phyloP scores from a whole-genome alignment of 2,113 vertebrate species.

The Phyllostomus discolor region DNA sequence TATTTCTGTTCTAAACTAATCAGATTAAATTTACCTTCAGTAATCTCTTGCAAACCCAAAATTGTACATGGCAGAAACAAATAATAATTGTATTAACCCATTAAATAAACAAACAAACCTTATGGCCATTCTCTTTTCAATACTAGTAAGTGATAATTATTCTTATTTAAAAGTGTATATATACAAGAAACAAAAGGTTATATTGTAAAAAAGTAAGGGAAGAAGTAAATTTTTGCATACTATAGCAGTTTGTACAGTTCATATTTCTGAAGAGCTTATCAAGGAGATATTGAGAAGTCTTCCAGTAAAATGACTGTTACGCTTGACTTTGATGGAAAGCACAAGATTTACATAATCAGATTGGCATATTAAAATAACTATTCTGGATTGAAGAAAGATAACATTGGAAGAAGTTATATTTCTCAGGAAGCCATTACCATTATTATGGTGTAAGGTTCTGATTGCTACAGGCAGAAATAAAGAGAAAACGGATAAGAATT shows the following conservation, averaged over 20 bases:
- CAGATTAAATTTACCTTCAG: slow-evolving; percentile 19
- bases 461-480: not conserved
- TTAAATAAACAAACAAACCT: not conserved
- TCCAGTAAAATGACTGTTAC: not conserved
- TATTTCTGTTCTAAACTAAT: slow-evolving; percentile 30
- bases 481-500: not conserved
- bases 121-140: not conserved
- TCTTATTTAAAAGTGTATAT: slow-evolving; percentile 24
- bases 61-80: not conserved
- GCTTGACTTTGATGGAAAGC: slow-evolving; percentile 7
- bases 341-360: not conserved
- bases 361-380: not conserved
- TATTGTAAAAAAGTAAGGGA: not conserved
- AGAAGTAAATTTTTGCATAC: not conserved
- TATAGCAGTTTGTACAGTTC: not conserved
- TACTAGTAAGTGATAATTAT: not conserved
- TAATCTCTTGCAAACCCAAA: not conserved
- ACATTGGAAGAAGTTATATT: not conserved
- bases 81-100: not conserved
- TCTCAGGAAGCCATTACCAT: not conserved
- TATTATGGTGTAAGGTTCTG: not conserved
- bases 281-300: not conserved
- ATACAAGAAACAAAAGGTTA: not conserved
- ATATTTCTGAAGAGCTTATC: not conserved
- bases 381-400: not conserved